Evolutionary conservation across 2,797 vertebrate species (phyloP).

Genomic region (Octomys mimax): DNA sequence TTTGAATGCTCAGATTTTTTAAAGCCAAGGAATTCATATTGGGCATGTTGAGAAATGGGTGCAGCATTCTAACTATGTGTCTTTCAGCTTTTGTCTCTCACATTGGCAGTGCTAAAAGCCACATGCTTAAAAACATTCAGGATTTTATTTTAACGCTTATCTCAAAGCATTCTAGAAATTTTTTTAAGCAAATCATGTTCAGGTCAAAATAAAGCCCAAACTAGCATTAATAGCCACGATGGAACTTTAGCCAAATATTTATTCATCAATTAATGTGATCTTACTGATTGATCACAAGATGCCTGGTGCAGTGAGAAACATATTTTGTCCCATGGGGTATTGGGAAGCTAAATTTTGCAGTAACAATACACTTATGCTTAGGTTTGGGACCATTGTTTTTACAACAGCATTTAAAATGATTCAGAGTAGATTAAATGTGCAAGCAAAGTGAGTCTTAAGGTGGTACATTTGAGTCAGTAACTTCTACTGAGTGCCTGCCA

Average conservation of each 20-base stretch:
- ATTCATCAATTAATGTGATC: not conserved
- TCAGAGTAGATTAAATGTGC: not conserved
- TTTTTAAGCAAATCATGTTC: slow-evolving; percentile 38
- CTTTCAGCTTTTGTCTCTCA: not conserved
- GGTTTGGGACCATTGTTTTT: not conserved
- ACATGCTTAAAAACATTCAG: not conserved
- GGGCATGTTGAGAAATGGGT: not conserved
- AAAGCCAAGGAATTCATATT: not conserved
- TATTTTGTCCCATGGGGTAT: not conserved
- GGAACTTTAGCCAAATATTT: slow-evolving; percentile 44
- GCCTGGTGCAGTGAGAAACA: not conserved
- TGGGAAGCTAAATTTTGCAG: slow-evolving; percentile 55
- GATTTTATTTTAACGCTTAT: not conserved
- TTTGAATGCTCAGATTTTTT: not conserved
- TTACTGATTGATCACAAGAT: not conserved
- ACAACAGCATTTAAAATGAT: not conserved
- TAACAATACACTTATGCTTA: not conserved
- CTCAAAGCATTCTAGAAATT: not conserved
- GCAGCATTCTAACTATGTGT: not conserved
- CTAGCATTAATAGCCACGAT: not conserved
- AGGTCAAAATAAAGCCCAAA: slow-evolving; percentile 44
- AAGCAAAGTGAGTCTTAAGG: not conserved
- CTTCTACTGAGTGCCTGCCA: not conserved
- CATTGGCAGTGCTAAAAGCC: not conserved
- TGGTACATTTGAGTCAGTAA: not conserved